phyloP scores from a whole-genome alignment of 2,888 invertebrate species.

The Sarcophaga subvicina region DNA sequence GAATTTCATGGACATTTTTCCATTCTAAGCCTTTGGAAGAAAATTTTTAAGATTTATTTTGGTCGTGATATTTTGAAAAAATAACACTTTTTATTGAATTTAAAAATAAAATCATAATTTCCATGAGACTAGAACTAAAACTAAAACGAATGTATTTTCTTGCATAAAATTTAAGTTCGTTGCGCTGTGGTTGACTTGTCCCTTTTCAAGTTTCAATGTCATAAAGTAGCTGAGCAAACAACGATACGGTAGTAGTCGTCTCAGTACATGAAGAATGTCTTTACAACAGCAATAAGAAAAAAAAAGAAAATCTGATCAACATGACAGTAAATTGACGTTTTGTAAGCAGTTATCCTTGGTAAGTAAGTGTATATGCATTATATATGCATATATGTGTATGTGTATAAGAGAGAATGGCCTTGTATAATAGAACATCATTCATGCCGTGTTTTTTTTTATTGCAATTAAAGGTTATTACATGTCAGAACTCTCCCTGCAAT shows the following conservation, averaged over 20 bases:
- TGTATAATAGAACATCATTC: not conserved
- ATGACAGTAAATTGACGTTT: not conserved
- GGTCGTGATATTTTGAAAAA: too few species aligned
- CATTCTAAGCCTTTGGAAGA: too few species aligned
- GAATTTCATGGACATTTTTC: too few species aligned
- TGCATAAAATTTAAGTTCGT: conserved; percentile 8
- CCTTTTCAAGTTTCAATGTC: not conserved
- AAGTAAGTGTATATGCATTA: not conserved
- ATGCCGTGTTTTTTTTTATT: not conserved
- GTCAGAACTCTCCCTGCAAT: not conserved
- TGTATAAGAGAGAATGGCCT: not conserved
- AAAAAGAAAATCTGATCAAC: not conserved
- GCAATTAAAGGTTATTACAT: not conserved
- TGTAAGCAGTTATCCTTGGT: not conserved
- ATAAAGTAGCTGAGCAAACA: not conserved
- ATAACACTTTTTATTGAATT: too few species aligned
- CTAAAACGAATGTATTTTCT: not conserved
- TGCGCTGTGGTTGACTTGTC: not conserved
- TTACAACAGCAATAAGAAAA: not conserved
- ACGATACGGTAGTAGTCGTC: conserved; percentile 34
- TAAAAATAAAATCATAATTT: too few species aligned
- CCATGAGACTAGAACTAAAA: not conserved
- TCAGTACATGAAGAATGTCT: not conserved
- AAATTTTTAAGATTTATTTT: too few species aligned
- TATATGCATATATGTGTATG: too few species aligned